phyloP scores from a whole-genome alignment of 2,113 vertebrate genomes.

The Xenus cinereus region DNA sequence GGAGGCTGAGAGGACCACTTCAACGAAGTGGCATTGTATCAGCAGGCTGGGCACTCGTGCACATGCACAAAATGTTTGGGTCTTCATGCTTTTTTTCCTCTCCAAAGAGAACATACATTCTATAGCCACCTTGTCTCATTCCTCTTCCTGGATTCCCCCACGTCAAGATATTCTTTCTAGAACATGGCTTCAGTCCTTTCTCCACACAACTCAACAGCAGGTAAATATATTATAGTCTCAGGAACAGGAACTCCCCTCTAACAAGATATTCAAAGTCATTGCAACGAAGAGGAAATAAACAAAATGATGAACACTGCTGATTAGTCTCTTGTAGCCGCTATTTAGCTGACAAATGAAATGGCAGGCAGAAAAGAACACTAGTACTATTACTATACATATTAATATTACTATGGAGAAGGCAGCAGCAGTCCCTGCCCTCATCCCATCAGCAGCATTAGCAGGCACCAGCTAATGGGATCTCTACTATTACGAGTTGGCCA shows the following conservation, averaged over 20 bases:
- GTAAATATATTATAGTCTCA: background rate
- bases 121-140: background rate
- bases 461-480: background rate
- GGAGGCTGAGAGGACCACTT: constrained; percentile 31
- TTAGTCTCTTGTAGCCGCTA: background rate
- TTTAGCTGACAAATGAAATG: background rate
- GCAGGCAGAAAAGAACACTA: background rate
- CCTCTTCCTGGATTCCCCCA: background rate
- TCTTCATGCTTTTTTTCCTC: background rate
- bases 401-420: background rate
- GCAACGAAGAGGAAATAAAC: background rate
- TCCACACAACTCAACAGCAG: background rate
- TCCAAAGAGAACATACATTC: background rate
- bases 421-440: background rate
- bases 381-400: background rate
- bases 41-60: background rate
- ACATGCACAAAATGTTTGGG: constrained; percentile 13
- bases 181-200: background rate
- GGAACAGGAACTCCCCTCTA: background rate
- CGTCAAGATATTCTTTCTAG: background rate
- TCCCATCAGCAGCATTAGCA: background rate
- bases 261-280: background rate
- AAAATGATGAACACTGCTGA: background rate
- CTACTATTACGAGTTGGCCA: background rate
- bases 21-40: constrained; percentile 34